A percentile compares a stretch with the other conserved stretches of the same genome.
These are phyloP conservation scores for Nannospalax galili DNA, from an alignment of 2,113 vertebrate genomes.

Conservation along the genomic window DNA sequence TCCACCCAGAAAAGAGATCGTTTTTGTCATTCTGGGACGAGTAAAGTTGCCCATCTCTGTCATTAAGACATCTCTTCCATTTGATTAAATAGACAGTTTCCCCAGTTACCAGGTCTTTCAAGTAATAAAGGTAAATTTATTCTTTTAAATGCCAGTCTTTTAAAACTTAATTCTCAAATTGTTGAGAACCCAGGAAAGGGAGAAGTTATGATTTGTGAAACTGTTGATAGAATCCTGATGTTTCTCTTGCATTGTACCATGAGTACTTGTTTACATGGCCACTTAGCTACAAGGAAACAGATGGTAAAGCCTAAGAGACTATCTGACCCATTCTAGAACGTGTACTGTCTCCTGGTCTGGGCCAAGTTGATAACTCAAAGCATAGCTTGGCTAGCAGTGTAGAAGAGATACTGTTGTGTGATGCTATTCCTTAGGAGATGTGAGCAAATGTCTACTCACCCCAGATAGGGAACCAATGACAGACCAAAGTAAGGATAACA, in stretches of 20 bases:
- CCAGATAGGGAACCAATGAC: too few species aligned
- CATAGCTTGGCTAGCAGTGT: background rate
- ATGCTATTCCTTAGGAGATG: too few species aligned
- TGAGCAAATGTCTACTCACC: too few species aligned
- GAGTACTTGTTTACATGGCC: background rate
- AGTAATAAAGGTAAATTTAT: background rate
- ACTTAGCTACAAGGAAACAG: background rate
- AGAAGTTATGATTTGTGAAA: background rate
- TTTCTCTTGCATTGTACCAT: background rate
- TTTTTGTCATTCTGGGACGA: background rate
- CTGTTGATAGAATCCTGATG: background rate
- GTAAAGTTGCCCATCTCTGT: background rate
- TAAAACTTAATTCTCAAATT: constrained; percentile 4
- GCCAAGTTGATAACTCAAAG: background rate
- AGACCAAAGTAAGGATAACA: too few species aligned
- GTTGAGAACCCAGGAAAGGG: background rate
- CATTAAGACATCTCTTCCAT: background rate
- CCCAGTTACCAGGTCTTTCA: background rate
- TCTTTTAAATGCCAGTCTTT: background rate
- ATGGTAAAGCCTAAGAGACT: background rate
- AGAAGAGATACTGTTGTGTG: background rate
- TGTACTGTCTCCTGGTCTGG: background rate
- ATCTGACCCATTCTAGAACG: background rate
- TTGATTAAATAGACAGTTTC: background rate
- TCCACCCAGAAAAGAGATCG: background rate